phyloP scores from a whole-genome alignment of 2,797 vertebrate species.

The Champsocephalus esox region DNA sequence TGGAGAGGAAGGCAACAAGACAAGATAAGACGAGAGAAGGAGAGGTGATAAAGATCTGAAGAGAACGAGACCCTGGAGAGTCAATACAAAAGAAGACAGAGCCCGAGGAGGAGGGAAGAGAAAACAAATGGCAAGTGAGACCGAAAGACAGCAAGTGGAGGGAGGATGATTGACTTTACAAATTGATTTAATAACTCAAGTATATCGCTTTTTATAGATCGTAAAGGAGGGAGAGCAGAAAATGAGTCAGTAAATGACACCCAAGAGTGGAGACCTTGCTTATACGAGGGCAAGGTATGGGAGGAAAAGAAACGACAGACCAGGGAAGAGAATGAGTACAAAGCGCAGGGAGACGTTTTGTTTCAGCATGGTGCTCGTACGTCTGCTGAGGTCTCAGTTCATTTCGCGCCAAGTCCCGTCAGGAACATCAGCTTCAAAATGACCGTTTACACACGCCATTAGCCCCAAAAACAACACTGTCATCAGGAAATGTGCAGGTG shows the following conservation, averaged over 20 bases:
- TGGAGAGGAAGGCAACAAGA: slow-evolving; percentile 68
- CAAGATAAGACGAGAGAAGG: slow-evolving; percentile 69
- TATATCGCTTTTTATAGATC: slow-evolving; percentile 46
- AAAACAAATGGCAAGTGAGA: slow-evolving; percentile 64
- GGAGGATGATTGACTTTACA: slow-evolving; percentile 68
- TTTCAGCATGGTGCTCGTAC: slow-evolving; percentile 39
- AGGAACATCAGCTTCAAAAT: slow-evolving; percentile 57
- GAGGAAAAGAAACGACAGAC: background rate
- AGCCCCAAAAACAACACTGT: slow-evolving; percentile 60
- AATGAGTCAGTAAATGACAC: slow-evolving; percentile 7
- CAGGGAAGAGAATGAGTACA: slow-evolving; percentile 17
- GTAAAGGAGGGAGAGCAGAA: slow-evolving; percentile 12
- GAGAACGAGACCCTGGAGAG: slow-evolving; percentile 68
- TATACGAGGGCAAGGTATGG: slow-evolving; percentile 17
- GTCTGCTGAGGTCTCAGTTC: slow-evolving; percentile 58
- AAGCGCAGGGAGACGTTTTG: slow-evolving; percentile 14
- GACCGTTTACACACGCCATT: slow-evolving; percentile 57
- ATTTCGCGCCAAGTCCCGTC: slow-evolving; percentile 62
- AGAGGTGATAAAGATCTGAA: slow-evolving; percentile 70
- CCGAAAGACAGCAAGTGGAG: slow-evolving; percentile 38
- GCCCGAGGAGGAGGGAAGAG: slow-evolving; percentile 38
- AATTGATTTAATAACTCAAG: slow-evolving; percentile 63
- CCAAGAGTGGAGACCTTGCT: slow-evolving; percentile 8
- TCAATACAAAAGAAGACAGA: slow-evolving; percentile 59
- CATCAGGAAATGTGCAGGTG: slow-evolving; percentile 48